phyloP scores from a whole-genome alignment of 2,888 invertebrate genomes.

The Volucella bombylans region DNA sequence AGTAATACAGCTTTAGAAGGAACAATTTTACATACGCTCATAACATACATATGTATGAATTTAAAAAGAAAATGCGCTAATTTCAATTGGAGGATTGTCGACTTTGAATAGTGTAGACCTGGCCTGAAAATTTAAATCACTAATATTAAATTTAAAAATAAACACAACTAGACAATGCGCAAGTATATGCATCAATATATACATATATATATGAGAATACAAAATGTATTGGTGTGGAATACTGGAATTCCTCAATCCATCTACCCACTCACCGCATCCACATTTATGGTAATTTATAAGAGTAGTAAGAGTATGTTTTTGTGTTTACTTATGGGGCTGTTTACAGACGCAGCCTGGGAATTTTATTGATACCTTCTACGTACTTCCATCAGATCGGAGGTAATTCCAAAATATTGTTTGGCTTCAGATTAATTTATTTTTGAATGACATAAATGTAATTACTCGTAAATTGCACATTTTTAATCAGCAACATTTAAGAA shows the following conservation, averaged over 20 bases:
- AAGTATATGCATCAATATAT: not conserved
- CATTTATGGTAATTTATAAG: conserved; percentile 30
- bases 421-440: conserved; percentile 16
- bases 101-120: too few species aligned
- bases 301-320: not conserved
- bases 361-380: not conserved
- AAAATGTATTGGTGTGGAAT: not conserved
- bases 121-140: conserved; percentile 17
- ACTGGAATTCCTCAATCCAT: not conserved
- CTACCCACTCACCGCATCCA: not conserved
- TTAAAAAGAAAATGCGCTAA: too few species aligned
- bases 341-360: conserved; percentile 1
- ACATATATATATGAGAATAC: not conserved
- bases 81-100: too few species aligned
- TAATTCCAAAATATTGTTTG: conserved; percentile 2
- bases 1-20: too few species aligned
- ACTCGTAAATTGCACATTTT: conserved; percentile 19
- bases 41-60: too few species aligned
- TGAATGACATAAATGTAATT: conserved; percentile 18
- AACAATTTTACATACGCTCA: too few species aligned
- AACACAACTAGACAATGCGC: not conserved
- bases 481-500: not conserved
- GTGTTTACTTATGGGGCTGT: conserved; percentile 1
- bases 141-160: conserved; percentile 39
- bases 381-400: conserved; percentile 7